A percentile compares a stretch with the other conserved stretches of the same genome.
phyloP scores from a whole-genome alignment of 1,140 invertebrate genomes.

The Calliopsis andreniformis region DNA sequence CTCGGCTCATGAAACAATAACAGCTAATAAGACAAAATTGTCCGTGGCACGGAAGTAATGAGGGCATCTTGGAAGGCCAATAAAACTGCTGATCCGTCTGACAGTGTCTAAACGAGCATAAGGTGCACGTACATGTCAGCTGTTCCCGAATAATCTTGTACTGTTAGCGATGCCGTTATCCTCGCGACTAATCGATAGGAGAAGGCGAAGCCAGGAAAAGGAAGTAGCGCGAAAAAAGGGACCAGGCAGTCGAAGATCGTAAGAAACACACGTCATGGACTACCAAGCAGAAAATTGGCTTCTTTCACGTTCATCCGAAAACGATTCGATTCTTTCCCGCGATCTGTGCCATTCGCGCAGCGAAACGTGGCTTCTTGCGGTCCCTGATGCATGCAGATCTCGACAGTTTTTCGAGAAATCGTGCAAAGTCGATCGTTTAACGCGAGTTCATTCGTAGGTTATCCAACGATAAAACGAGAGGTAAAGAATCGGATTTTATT shows the following conservation, averaged over 20 bases:
- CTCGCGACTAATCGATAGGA: background rate
- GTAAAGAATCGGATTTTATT: too few species aligned
- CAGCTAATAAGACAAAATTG: slow-evolving; percentile 48
- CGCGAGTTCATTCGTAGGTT: too few species aligned
- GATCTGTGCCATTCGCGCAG: background rate
- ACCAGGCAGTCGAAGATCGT: background rate
- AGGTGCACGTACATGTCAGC: slow-evolving; percentile 27
- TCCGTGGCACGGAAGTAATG: slow-evolving; percentile 43
- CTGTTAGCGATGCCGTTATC: slow-evolving; percentile 52
- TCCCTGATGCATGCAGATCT: background rate
- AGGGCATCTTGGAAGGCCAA: slow-evolving; percentile 21
- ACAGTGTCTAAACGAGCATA: slow-evolving; percentile 38
- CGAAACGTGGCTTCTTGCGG: background rate
- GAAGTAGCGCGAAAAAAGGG: background rate
- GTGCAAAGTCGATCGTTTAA: too few species aligned
- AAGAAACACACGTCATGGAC: slow-evolving; percentile 5
- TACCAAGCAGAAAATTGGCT: slow-evolving; percentile 24
- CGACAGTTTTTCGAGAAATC: background rate
- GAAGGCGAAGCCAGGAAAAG: background rate
- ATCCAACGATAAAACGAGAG: too few species aligned
- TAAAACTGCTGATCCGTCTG: slow-evolving; percentile 35
- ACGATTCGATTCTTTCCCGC: slow-evolving; percentile 18
- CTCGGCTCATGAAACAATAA: slow-evolving; percentile 38
- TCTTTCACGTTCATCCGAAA: background rate
- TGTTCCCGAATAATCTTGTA: slow-evolving; percentile 26